Conservation (phyloP, 2,797 vertebrate species). For the Cephalopachus bancanus region DNA sequence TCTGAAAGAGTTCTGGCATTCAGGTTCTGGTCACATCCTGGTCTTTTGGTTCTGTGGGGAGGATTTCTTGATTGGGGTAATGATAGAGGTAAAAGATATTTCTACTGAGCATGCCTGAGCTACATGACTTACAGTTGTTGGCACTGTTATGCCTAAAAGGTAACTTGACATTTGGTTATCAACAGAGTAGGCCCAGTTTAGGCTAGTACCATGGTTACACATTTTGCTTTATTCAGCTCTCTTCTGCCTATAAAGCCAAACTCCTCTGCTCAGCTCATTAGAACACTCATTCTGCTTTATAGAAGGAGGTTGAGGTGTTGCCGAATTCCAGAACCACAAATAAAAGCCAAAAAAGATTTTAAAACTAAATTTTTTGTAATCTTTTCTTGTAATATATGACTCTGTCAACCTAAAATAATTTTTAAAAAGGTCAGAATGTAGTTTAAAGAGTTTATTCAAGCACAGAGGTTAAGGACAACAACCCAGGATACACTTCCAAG, state of each 20-base stretch:
- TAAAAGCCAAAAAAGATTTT: background rate
- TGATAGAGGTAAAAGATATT: background rate
- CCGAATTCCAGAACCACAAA: background rate
- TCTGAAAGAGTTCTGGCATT: background rate
- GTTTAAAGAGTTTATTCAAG: background rate
- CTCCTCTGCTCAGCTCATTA: background rate
- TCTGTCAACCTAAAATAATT: background rate
- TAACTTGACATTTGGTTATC: background rate
- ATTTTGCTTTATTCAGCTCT: constrained; percentile 2
- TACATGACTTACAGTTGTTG: background rate
- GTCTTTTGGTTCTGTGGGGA: background rate
- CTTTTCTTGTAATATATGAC: background rate
- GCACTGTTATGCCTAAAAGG: background rate
- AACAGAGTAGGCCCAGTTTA: background rate
- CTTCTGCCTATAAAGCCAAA: background rate
- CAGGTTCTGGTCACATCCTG: background rate
- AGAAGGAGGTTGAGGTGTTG: background rate
- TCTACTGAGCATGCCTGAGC: background rate
- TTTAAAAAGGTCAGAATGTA: background rate
- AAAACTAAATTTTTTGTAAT: background rate
- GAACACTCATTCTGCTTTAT: background rate
- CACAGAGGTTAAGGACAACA: background rate
- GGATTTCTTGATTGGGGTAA: background rate
- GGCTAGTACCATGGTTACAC: background rate
- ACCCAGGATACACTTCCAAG: background rate